These are phyloP conservation scores for Leptopterna dolabrata DNA, from an alignment of 2,888 invertebrate genomes.

Conservation along the genomic window DNA sequence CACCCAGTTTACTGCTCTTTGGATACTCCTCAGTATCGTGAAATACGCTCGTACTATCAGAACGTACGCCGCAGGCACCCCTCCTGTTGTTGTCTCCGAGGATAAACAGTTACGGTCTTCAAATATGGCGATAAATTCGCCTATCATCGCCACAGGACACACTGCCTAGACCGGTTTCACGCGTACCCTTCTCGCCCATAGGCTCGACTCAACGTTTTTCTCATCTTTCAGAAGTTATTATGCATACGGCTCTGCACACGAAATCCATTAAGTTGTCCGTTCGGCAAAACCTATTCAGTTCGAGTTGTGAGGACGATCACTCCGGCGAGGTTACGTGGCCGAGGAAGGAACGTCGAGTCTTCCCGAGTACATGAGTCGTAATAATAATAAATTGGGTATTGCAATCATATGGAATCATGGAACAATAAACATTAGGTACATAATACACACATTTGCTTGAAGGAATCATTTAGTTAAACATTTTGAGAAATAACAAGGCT, in stretches of 20 bases:
- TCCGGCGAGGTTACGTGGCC: too few relatives aligned
- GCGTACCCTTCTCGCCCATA: not conserved
- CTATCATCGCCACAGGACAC: not conserved
- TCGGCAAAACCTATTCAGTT: not conserved
- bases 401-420: too few relatives aligned
- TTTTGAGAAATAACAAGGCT: too few relatives aligned
- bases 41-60: slow-evolving; percentile 18
- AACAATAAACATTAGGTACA: too few relatives aligned
- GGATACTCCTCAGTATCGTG: not conserved
- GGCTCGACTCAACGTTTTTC: not conserved
- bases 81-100: not conserved
- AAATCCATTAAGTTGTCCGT: not conserved
- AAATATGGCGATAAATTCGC: slow-evolving; percentile 7
- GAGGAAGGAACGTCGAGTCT: too few relatives aligned
- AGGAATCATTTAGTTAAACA: too few relatives aligned
- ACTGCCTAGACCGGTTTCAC: not conserved
- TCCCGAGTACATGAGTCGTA: too few relatives aligned
- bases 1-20: not conserved
- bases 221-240: not conserved
- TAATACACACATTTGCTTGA: too few relatives aligned
- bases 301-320: not conserved
- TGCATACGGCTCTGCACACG: slow-evolving; percentile 3
- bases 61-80: slow-evolving; percentile 15
- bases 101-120: not conserved
- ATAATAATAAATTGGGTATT: too few relatives aligned